These are phyloP conservation scores for Sarcophaga peregrina DNA, from an alignment of 1,140 invertebrate genomes.

Conservation along the genomic window DNA sequence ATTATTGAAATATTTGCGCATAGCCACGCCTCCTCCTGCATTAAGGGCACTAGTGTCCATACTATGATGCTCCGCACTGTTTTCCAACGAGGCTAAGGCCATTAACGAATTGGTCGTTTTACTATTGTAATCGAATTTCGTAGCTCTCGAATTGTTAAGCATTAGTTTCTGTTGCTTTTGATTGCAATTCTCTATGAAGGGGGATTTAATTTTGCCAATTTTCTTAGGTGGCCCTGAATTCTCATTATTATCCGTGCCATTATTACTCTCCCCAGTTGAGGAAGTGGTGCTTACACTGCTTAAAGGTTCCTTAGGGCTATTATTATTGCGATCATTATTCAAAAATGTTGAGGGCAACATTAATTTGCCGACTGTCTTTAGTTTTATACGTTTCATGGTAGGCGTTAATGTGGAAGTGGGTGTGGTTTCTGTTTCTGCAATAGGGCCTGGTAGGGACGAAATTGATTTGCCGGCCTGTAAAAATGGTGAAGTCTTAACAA, in stretches of 20 bases:
- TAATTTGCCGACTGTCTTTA: conserved; percentile 59
- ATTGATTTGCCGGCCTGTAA: neutral
- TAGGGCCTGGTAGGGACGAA: neutral
- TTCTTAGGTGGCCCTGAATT: conserved; percentile 47
- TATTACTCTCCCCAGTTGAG: neutral
- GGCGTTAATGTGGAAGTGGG: conserved; percentile 25
- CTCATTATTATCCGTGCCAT: neutral
- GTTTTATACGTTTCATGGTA: conserved; percentile 46
- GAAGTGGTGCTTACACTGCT: neutral
- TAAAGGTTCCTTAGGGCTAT: conserved; percentile 43
- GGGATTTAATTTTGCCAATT: conserved; percentile 63
- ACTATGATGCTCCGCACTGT: conserved; percentile 12
- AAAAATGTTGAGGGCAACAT: conserved; percentile 57
- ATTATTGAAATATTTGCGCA: conserved; percentile 15
- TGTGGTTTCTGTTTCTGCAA: neutral
- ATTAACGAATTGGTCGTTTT: conserved; percentile 4
- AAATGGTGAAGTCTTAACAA: conserved; percentile 34
- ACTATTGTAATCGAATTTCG: conserved; percentile 43
- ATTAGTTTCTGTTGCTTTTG: conserved; percentile 42
- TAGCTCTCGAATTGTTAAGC: conserved; percentile 27
- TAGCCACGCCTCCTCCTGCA: conserved; percentile 12
- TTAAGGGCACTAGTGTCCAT: neutral
- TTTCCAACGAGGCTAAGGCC: conserved; percentile 31
- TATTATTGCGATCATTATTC: conserved; percentile 53
- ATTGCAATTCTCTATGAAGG: conserved; percentile 56